Percentiles rank a stretch among this genome's conserved stretches.
Evolutionary conservation across 1,140 invertebrate species (phyloP).

Genomic region (Drosophila kohkoa): DNA sequence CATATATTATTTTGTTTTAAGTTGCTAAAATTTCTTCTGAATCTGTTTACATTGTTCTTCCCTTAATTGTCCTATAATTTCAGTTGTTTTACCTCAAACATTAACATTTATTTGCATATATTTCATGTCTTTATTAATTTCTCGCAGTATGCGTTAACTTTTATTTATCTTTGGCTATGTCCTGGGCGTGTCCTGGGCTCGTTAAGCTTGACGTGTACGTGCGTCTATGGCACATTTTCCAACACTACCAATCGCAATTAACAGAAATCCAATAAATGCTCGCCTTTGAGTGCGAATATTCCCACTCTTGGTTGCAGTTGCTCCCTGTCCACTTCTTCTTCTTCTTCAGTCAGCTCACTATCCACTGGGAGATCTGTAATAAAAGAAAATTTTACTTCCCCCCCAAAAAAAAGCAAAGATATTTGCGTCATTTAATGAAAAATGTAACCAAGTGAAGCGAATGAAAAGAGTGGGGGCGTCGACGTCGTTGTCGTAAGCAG

Average conservation of each 20-base stretch:
- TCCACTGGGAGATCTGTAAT: conserved; percentile 36
- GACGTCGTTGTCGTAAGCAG: conserved; percentile 19
- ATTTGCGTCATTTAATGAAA: conserved; percentile 66
- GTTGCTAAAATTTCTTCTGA: too few relatives aligned
- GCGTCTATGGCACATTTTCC: conserved; percentile 48
- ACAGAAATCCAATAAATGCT: conserved; percentile 68
- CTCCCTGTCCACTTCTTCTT: conserved; percentile 13
- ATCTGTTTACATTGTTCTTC: too few relatives aligned
- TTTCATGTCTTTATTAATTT: neutral
- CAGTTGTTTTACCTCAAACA: too few relatives aligned
- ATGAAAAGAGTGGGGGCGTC: conserved; percentile 5
- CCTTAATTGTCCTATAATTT: too few relatives aligned
- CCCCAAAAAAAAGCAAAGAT: conserved; percentile 19
- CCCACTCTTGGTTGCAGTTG: conserved; percentile 17
- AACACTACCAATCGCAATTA: conserved; percentile 67
- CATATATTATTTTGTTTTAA: too few relatives aligned
- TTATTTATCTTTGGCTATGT: conserved; percentile 60
- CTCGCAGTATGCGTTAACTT: conserved; percentile 10
- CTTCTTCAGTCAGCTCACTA: neutral
- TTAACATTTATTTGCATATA: neutral
- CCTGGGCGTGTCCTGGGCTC: conserved; percentile 56
- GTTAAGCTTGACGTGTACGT: conserved; percentile 58
- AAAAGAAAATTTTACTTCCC: conserved; percentile 26
- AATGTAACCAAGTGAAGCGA: conserved; percentile 50
- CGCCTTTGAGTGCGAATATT: conserved; percentile 8